A percentile compares a stretch with the other conserved stretches of the same genome.
phyloP scores from a whole-genome alignment of 2,113 vertebrate genomes.

The Bubo bubo region DNA sequence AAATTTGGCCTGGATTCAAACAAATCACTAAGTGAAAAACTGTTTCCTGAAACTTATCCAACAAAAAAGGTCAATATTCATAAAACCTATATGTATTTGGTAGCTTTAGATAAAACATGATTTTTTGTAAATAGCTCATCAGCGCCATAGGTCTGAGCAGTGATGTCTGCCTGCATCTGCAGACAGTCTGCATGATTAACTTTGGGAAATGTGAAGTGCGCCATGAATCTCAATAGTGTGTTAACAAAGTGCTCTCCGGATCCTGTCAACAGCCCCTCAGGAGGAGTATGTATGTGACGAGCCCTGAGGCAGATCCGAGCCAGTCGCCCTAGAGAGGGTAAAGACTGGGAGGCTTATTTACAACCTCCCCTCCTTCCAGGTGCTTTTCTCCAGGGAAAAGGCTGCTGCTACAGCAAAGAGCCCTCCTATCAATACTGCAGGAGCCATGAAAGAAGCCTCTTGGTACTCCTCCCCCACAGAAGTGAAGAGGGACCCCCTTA shows the following conservation, averaged over 20 bases:
- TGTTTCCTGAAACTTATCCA: not conserved
- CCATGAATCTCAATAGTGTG: not conserved
- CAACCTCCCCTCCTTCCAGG: not conserved
- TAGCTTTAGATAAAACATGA: not conserved
- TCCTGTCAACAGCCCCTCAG: not conserved
- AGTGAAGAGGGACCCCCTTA: not conserved
- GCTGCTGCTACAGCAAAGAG: not conserved
- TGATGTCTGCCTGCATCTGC: conserved; percentile 17
- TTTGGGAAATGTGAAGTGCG: not conserved
- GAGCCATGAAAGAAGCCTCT: not conserved
- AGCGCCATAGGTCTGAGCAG: not conserved
- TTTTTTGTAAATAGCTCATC: not conserved
- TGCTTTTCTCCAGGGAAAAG: not conserved
- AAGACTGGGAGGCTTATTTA: not conserved
- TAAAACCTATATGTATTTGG: not conserved
- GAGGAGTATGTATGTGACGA: not conserved
- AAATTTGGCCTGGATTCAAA: conserved; percentile 43
- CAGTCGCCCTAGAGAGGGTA: not conserved
- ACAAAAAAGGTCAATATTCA: not conserved
- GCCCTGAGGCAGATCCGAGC: not conserved
- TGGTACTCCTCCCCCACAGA: not conserved
- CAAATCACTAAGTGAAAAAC: conserved; percentile 5
- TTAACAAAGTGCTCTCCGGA: not conserved
- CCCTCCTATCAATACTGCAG: not conserved
- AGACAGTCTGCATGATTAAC: conserved; percentile 5